Percentiles rank a stretch among this genome's conserved stretches.
These are phyloP conservation scores for Arctia plantaginis DNA, from an alignment of 2,888 invertebrate genomes.

Conservation along the genomic window DNA sequence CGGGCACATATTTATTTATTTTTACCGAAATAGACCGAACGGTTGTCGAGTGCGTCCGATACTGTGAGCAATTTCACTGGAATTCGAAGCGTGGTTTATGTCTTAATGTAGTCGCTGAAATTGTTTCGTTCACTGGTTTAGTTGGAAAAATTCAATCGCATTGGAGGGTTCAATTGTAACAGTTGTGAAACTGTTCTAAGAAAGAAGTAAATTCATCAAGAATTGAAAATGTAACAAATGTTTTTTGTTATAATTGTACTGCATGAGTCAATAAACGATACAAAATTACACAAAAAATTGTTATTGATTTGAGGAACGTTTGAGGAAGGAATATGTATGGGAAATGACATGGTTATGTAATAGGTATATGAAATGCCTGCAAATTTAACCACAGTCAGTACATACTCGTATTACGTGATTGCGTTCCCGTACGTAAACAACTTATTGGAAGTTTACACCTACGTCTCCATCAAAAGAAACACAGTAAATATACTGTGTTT, in stretches of 20 bases:
- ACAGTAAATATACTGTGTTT: no score
- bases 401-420: no score
- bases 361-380: no score
- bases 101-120: slow-evolving; percentile 75
- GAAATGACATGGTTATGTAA: no score
- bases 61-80: slow-evolving; percentile 76
- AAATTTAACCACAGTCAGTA: no score
- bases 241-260: background rate
- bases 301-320: no score
- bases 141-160: slow-evolving; percentile 43
- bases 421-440: no score
- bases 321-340: background rate
- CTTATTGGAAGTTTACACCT: no score
- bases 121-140: slow-evolving; percentile 49
- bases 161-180: slow-evolving; percentile 41
- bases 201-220: slow-evolving; percentile 14
- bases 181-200: slow-evolving; percentile 33
- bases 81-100: slow-evolving; percentile 81
- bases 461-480: no score
- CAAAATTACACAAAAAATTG: background rate
- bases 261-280: background rate
- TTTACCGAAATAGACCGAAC: slow-evolving; percentile 84
- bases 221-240: background rate
- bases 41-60: slow-evolving; percentile 80
- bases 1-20: slow-evolving; percentile 84